These are phyloP conservation scores for Synergus umbraculus DNA, from an alignment of 2,888 invertebrate species.

Conservation along the genomic window DNA sequence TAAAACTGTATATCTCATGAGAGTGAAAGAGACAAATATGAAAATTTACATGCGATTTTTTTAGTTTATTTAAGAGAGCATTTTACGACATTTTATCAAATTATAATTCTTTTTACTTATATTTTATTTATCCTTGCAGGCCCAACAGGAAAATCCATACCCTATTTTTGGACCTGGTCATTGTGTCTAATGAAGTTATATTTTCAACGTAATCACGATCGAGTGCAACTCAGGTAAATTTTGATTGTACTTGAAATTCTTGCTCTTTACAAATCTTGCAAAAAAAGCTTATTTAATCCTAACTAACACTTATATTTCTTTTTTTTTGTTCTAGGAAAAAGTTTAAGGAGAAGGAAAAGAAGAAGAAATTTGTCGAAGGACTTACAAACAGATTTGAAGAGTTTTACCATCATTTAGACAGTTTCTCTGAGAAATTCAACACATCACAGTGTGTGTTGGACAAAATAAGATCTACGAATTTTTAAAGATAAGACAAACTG, in stretches of 20 bases:
- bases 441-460: too few species aligned
- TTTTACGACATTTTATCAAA: too few species aligned
- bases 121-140: too few species aligned
- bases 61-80: too few species aligned
- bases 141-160: neutral
- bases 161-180: neutral
- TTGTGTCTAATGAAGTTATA: conserved; percentile 6
- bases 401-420: conserved; percentile 77
- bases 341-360: conserved; percentile 78
- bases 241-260: conserved; percentile 17
- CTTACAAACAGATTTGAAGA: too few species aligned
- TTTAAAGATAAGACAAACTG: too few species aligned
- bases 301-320: neutral
- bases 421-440: too few species aligned
- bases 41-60: too few species aligned
- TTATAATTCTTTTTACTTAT: too few species aligned
- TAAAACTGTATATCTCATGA: too few species aligned
- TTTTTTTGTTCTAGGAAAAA: conserved; percentile 69
- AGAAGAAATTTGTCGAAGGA: conserved; percentile 83
- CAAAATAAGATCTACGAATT: too few species aligned
- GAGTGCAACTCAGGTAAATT: conserved; percentile 23
- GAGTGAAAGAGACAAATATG: too few species aligned
- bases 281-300: neutral
- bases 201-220: conserved; percentile 20
- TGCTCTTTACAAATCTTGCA: conserved; percentile 17